A percentile compares a stretch with the other conserved stretches of the same genome.
Evolutionary conservation across 2,888 invertebrate genomes (phyloP).

Genomic region (Quadriops clusia): DNA sequence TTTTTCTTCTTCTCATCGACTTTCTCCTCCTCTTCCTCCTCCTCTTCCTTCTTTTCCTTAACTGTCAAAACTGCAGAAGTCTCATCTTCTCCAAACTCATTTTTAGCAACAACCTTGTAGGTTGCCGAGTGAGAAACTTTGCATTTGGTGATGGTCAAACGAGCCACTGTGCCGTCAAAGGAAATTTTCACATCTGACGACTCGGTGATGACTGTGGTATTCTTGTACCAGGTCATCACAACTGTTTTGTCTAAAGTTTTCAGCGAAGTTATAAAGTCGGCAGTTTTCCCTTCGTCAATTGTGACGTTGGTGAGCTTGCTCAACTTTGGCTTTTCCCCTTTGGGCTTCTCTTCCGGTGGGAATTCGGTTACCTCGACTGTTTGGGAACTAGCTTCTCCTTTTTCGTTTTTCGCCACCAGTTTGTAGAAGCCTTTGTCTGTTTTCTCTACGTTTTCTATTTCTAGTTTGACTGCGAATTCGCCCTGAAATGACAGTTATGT

Average conservation of each 20-base stretch:
- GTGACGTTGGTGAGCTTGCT: constrained; percentile 61
- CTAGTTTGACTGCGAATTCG: constrained; percentile 81
- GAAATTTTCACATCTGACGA: constrained; percentile 66
- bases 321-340: constrained; percentile 71
- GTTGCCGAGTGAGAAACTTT: constrained; percentile 63
- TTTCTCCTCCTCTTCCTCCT: constrained; percentile 30
- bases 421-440: constrained; percentile 82
- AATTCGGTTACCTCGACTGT: constrained; percentile 77
- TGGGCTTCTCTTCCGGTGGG: constrained; percentile 60
- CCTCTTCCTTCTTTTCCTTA: constrained; percentile 38
- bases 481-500: constrained; percentile 56
- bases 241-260: constrained; percentile 67
- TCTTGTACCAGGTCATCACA: constrained; percentile 79
- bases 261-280: constrained; percentile 65
- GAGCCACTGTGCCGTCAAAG: constrained; percentile 73
- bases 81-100: constrained; percentile 84
- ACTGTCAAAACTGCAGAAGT: constrained; percentile 78
- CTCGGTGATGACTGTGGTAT: constrained; percentile 61
- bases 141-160: constrained; percentile 64
- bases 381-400: constrained; percentile 85
- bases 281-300: constrained; percentile 59
- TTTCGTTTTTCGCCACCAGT: constrained; percentile 82
- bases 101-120: constrained; percentile 77
- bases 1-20: constrained; percentile 24
- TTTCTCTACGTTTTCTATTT: constrained; percentile 72